Conservation (phyloP, 1,140 invertebrate genomes). For the Conus betulinus region DNA sequence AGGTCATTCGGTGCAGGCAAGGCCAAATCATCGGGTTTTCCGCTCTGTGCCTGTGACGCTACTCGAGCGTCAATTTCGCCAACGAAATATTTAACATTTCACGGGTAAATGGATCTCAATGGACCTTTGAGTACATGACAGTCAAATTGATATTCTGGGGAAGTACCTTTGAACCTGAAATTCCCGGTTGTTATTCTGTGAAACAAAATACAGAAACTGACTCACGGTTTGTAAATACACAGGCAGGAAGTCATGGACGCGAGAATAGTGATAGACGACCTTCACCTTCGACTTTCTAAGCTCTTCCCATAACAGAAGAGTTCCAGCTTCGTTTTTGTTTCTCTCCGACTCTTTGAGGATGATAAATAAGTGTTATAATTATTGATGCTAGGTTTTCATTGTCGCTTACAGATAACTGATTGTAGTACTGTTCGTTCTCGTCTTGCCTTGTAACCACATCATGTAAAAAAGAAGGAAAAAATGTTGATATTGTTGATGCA, state of each 20-base stretch:
- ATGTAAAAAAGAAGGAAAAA: too few relatives aligned
- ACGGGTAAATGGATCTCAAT: not conserved
- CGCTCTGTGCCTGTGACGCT: not conserved
- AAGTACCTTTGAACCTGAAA: not conserved
- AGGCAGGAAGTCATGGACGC: slow-evolving; percentile 20
- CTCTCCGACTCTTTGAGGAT: too few relatives aligned
- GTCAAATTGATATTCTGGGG: not conserved
- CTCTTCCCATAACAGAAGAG: not conserved
- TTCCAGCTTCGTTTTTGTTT: not conserved
- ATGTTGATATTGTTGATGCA: too few relatives aligned
- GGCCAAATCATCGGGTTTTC: not conserved
- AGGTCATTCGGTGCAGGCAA: not conserved
- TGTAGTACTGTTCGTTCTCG: too few relatives aligned
- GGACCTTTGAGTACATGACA: not conserved
- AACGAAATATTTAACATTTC: not conserved
- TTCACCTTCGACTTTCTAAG: not conserved
- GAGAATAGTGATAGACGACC: not conserved
- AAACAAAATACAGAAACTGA: not conserved
- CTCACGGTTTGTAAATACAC: not conserved
- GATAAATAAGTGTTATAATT: too few relatives aligned
- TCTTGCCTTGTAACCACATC: too few relatives aligned
- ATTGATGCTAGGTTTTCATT: too few relatives aligned
- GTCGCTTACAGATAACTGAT: too few relatives aligned
- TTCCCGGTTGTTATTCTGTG: not conserved
- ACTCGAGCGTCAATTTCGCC: not conserved